Evolutionary conservation across 2,888 invertebrate genomes (phyloP).

Genomic region (Odontomyia ornata): DNA sequence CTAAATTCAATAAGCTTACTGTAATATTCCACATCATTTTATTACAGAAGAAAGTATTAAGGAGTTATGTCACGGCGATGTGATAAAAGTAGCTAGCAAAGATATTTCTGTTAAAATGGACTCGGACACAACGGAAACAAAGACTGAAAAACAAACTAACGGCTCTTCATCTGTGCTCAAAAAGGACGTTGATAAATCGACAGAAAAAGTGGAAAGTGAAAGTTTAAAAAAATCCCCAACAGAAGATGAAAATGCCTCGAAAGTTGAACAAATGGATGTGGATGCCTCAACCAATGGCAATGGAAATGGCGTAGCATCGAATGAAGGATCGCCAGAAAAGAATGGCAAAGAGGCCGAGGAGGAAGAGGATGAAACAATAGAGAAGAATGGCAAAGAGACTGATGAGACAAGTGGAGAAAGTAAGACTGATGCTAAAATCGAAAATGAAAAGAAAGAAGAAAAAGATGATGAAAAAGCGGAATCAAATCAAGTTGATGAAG

Average conservation of each 20-base stretch:
- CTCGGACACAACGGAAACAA: neutral
- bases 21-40: neutral
- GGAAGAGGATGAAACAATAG: neutral
- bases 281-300: constrained; percentile 20
- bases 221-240: neutral
- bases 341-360: constrained; percentile 21
- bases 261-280: constrained; percentile 25
- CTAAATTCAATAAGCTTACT: neutral
- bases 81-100: constrained; percentile 5
- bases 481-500: neutral
- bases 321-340: neutral
- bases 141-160: constrained; percentile 21
- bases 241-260: neutral
- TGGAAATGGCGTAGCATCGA: neutral
- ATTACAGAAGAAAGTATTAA: constrained; percentile 11
- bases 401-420: constrained; percentile 22
- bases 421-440: constrained; percentile 14
- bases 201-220: neutral
- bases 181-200: neutral
- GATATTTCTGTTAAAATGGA: constrained; percentile 36
- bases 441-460: constrained; percentile 2
- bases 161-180: neutral
- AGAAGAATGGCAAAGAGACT: constrained; percentile 17
- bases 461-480: too few species aligned
- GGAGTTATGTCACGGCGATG: constrained; percentile 19